Evolutionary conservation across 2,888 invertebrate genomes (phyloP).

Genomic region (Hypena proboscidalis): DNA sequence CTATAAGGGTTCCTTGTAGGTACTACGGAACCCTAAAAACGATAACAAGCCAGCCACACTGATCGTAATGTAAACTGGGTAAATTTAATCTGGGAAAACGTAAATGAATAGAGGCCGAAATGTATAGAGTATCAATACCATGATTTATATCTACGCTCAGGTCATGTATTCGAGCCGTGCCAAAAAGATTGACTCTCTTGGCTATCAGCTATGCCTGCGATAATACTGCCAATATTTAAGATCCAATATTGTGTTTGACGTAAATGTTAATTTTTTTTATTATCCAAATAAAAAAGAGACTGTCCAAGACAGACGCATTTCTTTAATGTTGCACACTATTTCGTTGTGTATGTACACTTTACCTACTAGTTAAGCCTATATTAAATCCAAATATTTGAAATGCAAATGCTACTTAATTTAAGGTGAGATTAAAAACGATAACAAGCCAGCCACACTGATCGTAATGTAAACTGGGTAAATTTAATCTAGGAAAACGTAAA

Average conservation of each 20-base stretch:
- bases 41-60: constrained; percentile 47
- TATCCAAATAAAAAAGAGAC: too few species aligned
- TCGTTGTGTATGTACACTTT: too few species aligned
- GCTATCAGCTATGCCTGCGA: constrained; percentile 13
- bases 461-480: constrained; percentile 50
- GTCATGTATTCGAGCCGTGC: constrained; percentile 13
- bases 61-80: constrained; percentile 51
- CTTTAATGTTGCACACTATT: too few species aligned
- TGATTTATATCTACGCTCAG: constrained; percentile 29
- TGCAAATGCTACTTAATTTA: constrained; percentile 44
- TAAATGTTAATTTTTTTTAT: too few species aligned
- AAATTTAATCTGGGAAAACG: constrained; percentile 40
- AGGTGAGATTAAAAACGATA: constrained; percentile 58
- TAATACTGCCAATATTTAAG: too few species aligned
- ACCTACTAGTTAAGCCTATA: too few species aligned
- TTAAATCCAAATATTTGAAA: too few species aligned
- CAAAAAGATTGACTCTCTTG: constrained; percentile 20
- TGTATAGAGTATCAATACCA: constrained; percentile 20
- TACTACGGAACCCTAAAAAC: too few species aligned
- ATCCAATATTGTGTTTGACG: background rate
- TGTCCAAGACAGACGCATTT: too few species aligned
- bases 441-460: constrained; percentile 45
- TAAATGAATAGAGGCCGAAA: constrained; percentile 32
- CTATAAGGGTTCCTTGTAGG: too few species aligned
- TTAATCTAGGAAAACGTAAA: constrained; percentile 40